Evolutionary conservation across 2,797 vertebrate genomes (phyloP).

Genomic region (Sarcoramphus papa): DNA sequence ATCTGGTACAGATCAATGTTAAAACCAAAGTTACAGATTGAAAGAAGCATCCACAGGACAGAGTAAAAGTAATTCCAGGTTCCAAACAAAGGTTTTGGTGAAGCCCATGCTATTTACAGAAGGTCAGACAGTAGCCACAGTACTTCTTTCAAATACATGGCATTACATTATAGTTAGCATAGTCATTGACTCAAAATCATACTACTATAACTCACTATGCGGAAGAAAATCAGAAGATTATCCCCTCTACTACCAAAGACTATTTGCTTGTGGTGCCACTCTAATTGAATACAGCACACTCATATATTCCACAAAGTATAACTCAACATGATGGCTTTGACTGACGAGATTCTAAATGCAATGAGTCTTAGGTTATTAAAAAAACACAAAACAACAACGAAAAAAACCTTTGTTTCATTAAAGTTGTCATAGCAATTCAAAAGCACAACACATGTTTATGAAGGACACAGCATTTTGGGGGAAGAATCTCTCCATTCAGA

Average conservation of each 20-base stretch:
- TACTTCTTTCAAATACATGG: neutral
- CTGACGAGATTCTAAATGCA: neutral
- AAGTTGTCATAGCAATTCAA: neutral
- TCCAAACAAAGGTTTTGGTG: neutral
- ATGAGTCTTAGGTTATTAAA: neutral
- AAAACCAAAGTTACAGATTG: neutral
- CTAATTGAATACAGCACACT: neutral
- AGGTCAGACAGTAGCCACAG: neutral
- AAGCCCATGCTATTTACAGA: neutral
- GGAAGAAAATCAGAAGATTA: neutral
- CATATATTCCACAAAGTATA: neutral
- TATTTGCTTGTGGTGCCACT: neutral
- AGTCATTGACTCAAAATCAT: neutral
- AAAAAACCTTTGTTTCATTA: neutral
- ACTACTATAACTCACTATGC: neutral
- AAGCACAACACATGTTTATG: neutral
- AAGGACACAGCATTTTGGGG: neutral
- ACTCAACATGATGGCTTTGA: neutral
- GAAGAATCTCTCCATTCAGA: neutral
- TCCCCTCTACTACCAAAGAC: neutral
- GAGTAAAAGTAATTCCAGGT: neutral
- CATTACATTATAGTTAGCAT: neutral
- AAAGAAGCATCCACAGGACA: neutral
- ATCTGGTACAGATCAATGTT: neutral
- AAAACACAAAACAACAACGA: neutral